Base-by-base conservation (phyloP, 2,113 vertebrate species). In the Nematolebias whitei region DNA sequence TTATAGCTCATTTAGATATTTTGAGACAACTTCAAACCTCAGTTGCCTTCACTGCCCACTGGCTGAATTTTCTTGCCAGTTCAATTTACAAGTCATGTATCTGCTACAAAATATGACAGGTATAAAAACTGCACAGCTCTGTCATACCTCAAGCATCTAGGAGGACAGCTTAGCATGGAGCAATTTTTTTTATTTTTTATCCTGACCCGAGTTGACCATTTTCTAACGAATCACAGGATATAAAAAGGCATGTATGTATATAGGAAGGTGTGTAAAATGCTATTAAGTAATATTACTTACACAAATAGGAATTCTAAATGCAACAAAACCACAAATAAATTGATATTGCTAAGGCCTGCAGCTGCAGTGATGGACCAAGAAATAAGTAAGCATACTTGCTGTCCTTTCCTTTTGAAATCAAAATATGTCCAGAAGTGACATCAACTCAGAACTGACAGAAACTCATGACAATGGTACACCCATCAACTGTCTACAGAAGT, bases 1-100 rank as follows among this genome's bases (percentile, higher is more conserved):
- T 38, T 18, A 5, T 10, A 54, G 32, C 52, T 38, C 68, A 76
- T 71, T 68, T 44, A 54, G 64, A 78, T 83, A 74, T 82, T 73
- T 74, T 57, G 57, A 69, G 60, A 59, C 75, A 74, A 79, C 76
- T 77, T 82, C 26, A 70, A 60, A 82, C 50, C 74, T 63, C 57
- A 59, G 47, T 81, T 79, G 72, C 71, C 54, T 73, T 73, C 22
- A 18, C 44, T 77, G 59, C 81, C 80, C 64, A 71, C 44, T 45
- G 70, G 74, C 78, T 60, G 78, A 66, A 76, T 84, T 84, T 68
- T 74, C 62, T 80, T 88, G 85, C 85, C 86, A 82, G 71, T 73
- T 78, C 76, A 72, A 71, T 90, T 90, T 90, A 85, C 86, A 91
- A 86, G 85, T 86, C 76, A 83, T 78, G 79, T 65, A 85, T 84